Conservation (phyloP, 2,888 invertebrate species). For the Fragum fragum region DNA sequence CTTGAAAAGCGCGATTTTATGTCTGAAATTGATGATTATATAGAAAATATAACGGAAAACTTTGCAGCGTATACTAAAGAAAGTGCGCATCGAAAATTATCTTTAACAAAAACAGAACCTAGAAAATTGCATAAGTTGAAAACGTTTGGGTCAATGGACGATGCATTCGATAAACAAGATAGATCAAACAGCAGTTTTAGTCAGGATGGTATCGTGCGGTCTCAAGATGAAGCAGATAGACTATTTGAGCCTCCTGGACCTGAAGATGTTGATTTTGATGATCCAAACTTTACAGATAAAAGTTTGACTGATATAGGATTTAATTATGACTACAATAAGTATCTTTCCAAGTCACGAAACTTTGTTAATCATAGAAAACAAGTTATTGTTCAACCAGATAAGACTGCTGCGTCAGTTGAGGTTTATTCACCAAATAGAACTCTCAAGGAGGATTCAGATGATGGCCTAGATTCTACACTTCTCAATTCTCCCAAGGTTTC, state of each 20-base stretch:
- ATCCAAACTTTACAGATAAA: conserved; percentile 72
- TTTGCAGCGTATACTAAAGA: conserved; percentile 69
- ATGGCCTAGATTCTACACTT: conserved; percentile 52
- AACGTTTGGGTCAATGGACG: conserved; percentile 15
- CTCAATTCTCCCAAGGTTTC: conserved; percentile 25
- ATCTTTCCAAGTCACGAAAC: conserved; percentile 64
- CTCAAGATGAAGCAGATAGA: conserved; percentile 81
- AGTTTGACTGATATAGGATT: conserved; percentile 75
- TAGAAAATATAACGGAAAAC: conserved; percentile 70
- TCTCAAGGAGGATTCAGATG: conserved; percentile 43
- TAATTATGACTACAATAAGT: conserved; percentile 71
- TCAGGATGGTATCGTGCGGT: conserved; percentile 82
- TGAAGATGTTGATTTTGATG: conserved; percentile 70
- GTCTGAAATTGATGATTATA: conserved; percentile 61
- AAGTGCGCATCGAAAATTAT: conserved; percentile 27
- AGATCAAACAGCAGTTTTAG: conserved; percentile 81
- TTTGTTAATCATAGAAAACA: conserved; percentile 61
- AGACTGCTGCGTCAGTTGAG: conserved; percentile 61
- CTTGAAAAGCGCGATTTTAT: conserved; percentile 33
- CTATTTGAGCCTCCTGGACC: conserved; percentile 78
- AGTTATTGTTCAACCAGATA: conserved; percentile 33
- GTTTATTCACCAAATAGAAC: conserved; percentile 64
- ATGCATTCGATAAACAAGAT: conserved; percentile 26
- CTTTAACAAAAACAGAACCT: conserved; percentile 28
- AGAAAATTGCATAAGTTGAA: conserved; percentile 16